A percentile compares a stretch with the other conserved stretches of the same genome.
These are phyloP conservation scores for Dendrocincla tyrannina DNA, from an alignment of 2,797 vertebrate genomes.

Conservation along the genomic window DNA sequence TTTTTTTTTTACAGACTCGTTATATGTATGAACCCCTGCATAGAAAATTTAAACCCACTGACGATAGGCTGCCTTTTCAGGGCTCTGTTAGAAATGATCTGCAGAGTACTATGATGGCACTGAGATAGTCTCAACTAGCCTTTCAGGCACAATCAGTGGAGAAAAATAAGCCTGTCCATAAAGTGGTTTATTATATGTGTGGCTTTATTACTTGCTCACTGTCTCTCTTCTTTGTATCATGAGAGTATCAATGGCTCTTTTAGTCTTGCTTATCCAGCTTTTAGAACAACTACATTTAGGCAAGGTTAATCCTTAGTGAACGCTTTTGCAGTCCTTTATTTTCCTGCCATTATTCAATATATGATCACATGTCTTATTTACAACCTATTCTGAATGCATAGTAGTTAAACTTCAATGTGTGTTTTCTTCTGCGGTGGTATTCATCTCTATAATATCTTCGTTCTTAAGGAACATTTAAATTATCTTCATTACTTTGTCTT, in stretches of 20 bases:
- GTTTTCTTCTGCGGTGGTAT: neutral
- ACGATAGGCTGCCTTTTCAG: neutral
- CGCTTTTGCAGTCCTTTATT: neutral
- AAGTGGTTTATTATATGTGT: neutral
- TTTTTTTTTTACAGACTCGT: neutral
- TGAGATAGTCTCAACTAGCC: neutral
- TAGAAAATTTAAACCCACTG: neutral
- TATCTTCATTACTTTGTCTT: neutral
- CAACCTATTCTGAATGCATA: neutral
- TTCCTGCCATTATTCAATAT: neutral
- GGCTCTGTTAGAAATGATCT: neutral
- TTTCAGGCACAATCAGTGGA: neutral
- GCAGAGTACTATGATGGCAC: neutral
- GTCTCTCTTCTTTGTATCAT: neutral
- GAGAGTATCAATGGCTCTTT: neutral
- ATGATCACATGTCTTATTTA: neutral
- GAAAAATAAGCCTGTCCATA: neutral
- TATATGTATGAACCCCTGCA: neutral
- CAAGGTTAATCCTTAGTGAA: neutral
- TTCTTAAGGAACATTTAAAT: neutral
- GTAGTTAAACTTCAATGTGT: neutral
- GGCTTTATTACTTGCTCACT: neutral
- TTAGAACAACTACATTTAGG: neutral
- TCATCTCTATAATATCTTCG: neutral
- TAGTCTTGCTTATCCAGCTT: neutral